phyloP scores from a whole-genome alignment of 2,797 vertebrate genomes.

The Cyprinodon diabolis region DNA sequence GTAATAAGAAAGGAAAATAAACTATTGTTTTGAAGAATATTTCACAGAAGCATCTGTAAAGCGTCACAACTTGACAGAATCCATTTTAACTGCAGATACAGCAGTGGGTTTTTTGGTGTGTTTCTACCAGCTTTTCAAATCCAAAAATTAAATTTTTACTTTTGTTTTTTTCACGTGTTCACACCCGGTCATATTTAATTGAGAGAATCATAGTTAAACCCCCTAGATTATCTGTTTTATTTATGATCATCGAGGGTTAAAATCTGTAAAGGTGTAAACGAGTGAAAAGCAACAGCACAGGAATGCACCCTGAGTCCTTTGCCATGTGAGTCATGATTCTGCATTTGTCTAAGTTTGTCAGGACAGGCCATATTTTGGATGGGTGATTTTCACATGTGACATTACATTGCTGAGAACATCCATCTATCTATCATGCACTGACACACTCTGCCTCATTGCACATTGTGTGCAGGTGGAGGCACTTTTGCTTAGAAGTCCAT shows the following conservation, averaged over 20 bases:
- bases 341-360: conserved; percentile 59
- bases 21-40: neutral
- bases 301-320: conserved; percentile 18
- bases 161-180: neutral
- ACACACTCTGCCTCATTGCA: conserved; percentile 76
- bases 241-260: neutral
- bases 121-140: neutral
- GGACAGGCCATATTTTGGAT: conserved; percentile 65
- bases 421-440: conserved; percentile 74
- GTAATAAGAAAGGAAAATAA: neutral
- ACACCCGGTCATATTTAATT: neutral
- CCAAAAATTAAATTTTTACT: neutral
- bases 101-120: neutral
- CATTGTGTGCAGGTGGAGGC: conserved; percentile 70
- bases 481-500: conserved; percentile 72
- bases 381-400: conserved; percentile 75
- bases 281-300: neutral
- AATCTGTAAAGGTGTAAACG: neutral
- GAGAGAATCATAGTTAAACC: neutral
- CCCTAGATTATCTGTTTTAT: neutral
- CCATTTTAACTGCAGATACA: neutral
- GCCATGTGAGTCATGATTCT: conserved; percentile 37
- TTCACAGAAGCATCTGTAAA: neutral
- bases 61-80: neutral
- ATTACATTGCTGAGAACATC: conserved; percentile 73